Conservation (phyloP, 1,140 invertebrate genomes). For the Tribolium castaneum region DNA sequence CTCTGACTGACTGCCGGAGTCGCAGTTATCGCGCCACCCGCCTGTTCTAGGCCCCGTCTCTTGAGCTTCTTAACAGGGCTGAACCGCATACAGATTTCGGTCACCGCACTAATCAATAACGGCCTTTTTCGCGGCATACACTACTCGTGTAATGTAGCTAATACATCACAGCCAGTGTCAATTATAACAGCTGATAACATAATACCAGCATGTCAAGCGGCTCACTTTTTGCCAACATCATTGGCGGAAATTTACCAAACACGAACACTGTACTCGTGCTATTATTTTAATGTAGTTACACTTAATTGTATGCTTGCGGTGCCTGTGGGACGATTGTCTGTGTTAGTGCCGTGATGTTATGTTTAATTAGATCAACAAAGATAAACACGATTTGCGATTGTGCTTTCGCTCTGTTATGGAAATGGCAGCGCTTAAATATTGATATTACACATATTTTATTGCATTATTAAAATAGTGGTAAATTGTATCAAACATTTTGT, state of each 20-base stretch:
- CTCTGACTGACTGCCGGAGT: not conserved
- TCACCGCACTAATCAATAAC: not conserved
- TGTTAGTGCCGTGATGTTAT: not conserved
- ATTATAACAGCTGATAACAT: conserved; percentile 23
- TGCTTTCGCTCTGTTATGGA: not conserved
- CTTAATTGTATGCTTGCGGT: conserved; percentile 4
- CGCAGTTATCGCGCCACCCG: not conserved
- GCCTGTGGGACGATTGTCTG: not conserved
- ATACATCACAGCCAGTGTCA: conserved; percentile 27
- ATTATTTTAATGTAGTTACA: conserved; percentile 2
- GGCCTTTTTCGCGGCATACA: conserved; percentile 11
- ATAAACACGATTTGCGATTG: conserved; percentile 3
- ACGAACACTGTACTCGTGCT: not conserved
- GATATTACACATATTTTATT: not conserved
- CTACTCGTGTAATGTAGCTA: not conserved
- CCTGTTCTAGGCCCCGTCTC: not conserved
- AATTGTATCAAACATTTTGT: not conserved
- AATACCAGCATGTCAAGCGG: not conserved
- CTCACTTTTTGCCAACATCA: conserved; percentile 7
- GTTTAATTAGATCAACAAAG: conserved; percentile 18
- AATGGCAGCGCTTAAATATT: not conserved
- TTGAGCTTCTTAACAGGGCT: not conserved
- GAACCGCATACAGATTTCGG: conserved; percentile 19
- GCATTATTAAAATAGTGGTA: too few species aligned
- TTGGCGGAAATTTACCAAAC: not conserved